These are phyloP conservation scores for Capreolus pygargus DNA, from an alignment of 2,113 vertebrate species.

Conservation along the genomic window DNA sequence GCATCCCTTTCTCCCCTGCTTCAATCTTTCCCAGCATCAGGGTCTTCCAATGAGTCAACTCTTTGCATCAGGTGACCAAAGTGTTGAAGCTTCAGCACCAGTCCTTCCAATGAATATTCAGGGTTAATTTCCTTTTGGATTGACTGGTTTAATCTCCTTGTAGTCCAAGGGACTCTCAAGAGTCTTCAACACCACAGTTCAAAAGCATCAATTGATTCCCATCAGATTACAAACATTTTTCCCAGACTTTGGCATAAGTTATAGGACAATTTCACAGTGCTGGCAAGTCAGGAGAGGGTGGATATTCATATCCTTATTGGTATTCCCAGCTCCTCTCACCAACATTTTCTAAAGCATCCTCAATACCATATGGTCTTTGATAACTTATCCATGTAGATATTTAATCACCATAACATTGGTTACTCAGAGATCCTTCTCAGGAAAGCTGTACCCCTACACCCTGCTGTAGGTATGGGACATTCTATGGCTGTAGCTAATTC, in stretches of 20 bases:
- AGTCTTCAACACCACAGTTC: background rate
- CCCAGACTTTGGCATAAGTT: background rate
- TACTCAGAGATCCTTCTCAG: background rate
- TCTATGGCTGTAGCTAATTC: background rate
- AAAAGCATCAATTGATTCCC: background rate
- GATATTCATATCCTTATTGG: background rate
- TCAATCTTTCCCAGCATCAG: background rate
- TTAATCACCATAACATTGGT: background rate
- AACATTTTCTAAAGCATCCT: background rate
- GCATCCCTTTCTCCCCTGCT: too few relatives aligned
- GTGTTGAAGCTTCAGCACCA: background rate
- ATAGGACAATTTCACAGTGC: background rate
- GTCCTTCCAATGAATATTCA: background rate
- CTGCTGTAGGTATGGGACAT: background rate
- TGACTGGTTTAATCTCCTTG: background rate
- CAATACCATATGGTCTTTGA: background rate
- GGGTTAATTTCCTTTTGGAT: background rate
- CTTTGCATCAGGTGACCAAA: background rate
- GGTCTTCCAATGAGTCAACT: background rate
- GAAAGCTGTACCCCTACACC: background rate
- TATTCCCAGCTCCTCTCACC: background rate
- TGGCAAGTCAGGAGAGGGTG: accelerated
- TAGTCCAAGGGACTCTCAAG: background rate
- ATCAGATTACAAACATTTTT: background rate
- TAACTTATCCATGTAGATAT: background rate